These are phyloP conservation scores for Sus scrofa DNA, from an alignment of 2,113 vertebrate genomes.

Conservation along the genomic window DNA sequence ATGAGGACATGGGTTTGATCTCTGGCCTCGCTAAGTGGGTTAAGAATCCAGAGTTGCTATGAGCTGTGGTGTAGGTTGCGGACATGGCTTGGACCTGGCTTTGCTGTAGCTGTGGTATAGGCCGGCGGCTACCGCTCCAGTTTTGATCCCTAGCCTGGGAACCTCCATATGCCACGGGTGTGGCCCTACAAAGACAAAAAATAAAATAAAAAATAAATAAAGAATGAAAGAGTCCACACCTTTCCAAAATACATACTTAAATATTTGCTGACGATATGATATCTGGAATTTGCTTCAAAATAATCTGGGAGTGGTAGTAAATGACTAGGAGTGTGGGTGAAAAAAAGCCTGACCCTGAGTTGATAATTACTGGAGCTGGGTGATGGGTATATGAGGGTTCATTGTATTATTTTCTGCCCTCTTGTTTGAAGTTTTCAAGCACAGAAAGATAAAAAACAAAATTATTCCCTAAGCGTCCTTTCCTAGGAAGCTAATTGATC, in stretches of 20 bases:
- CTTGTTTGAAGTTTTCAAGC: conserved; percentile 21
- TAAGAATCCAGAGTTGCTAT: too few species aligned
- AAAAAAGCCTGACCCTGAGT: not conserved
- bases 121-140: too few species aligned
- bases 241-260: not conserved
- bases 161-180: too few species aligned
- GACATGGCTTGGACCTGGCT: too few species aligned
- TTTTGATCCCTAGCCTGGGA: too few species aligned
- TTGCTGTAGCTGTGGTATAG: too few species aligned
- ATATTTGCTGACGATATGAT: not conserved
- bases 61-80: too few species aligned
- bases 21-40: too few species aligned
- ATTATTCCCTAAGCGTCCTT: not conserved
- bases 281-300: conserved; percentile 16
- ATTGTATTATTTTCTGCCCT: not conserved
- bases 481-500: conserved; percentile 19
- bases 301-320: not conserved
- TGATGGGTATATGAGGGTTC: not conserved
- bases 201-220: too few species aligned
- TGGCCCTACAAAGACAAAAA: too few species aligned
- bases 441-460: not conserved
- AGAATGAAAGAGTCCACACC: not conserved
- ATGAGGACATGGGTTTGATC: too few species aligned
- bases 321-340: not conserved
- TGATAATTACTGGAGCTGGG: not conserved